A percentile compares a stretch with the other conserved stretches of the same genome.
Conservation (phyloP, 2,113 vertebrate species). For the Eudyptes chrysolophus region DNA sequence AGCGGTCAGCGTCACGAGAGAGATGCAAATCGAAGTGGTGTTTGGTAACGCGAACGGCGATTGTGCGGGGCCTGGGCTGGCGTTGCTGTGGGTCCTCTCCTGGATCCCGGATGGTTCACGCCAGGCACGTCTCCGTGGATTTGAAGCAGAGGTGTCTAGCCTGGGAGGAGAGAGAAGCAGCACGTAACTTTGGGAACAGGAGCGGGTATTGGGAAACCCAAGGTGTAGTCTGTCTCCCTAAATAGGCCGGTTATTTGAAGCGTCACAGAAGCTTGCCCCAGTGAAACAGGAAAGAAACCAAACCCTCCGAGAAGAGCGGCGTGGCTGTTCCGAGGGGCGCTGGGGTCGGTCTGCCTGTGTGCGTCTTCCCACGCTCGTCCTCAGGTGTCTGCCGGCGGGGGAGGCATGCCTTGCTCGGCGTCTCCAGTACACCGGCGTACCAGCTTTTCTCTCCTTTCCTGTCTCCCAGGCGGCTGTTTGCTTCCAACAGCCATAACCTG, state of each 20-base stretch:
- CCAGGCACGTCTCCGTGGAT: neutral
- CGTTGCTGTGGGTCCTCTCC: neutral
- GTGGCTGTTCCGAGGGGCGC: neutral
- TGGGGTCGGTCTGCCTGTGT: too few relatives aligned
- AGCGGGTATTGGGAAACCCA: neutral
- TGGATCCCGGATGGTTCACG: too few relatives aligned
- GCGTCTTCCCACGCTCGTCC: neutral
- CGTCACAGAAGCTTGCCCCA: too few relatives aligned
- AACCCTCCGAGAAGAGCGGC: neutral
- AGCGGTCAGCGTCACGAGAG: too few relatives aligned
- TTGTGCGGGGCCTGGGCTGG: neutral
- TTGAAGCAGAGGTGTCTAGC: neutral
- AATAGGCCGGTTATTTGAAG: too few relatives aligned
- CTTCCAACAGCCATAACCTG: neutral
- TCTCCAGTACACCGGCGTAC: neutral
- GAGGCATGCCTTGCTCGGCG: neutral
- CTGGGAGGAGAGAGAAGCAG: neutral
- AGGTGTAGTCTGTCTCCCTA: too few relatives aligned
- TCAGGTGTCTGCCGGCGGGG: neutral
- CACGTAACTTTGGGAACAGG: neutral
- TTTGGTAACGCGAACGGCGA: neutral
- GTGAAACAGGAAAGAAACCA: neutral
- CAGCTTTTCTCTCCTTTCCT: neutral
- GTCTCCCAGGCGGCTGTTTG: too few relatives aligned
- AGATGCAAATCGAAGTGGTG: rapidly evolving